Percentiles rank a stretch among this genome's conserved stretches.
Evolutionary conservation across 30 jellyfish, hydroid and myxozoan genomes (phyloP).

Genomic region (Chrysaora quinquecirrha): DNA sequence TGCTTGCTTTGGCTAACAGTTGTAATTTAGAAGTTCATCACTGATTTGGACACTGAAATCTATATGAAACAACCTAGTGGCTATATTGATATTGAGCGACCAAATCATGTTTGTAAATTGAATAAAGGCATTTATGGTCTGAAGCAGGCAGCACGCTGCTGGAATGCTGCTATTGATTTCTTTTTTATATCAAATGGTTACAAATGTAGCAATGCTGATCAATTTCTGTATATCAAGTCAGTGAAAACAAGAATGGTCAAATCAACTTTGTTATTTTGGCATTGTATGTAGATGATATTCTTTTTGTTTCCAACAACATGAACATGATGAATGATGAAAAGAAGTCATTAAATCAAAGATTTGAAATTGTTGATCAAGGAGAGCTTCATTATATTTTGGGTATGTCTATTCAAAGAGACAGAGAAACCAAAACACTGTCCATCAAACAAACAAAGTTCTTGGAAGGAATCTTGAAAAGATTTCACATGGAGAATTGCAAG

Average conservation of each 20-base stretch:
- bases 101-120: not conserved
- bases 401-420: slow-evolving; percentile 55
- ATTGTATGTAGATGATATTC: too few species aligned
- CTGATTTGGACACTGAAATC: not conserved
- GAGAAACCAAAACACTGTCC: slow-evolving; percentile 8
- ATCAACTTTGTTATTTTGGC: slow-evolving; percentile 4
- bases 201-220: not conserved
- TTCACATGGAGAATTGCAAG: slow-evolving; percentile 52
- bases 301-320: too few species aligned
- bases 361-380: slow-evolving; percentile 63
- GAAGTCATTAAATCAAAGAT: not conserved
- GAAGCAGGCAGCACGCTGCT: too few species aligned
- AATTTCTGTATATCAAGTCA: not conserved
- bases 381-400: slow-evolving; percentile 47
- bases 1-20: not conserved
- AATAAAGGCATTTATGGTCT: too few species aligned
- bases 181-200: too few species aligned
- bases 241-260: not conserved
- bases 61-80: not conserved
- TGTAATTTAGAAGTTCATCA: not conserved
- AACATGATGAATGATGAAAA: slow-evolving; percentile 34
- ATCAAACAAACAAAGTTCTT: slow-evolving; percentile 48
- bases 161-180: not conserved
- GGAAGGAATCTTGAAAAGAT: slow-evolving; percentile 42
- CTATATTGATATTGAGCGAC: not conserved